Conservation (phyloP, 2,888 invertebrate species). For the Lochmaea crataegi region DNA sequence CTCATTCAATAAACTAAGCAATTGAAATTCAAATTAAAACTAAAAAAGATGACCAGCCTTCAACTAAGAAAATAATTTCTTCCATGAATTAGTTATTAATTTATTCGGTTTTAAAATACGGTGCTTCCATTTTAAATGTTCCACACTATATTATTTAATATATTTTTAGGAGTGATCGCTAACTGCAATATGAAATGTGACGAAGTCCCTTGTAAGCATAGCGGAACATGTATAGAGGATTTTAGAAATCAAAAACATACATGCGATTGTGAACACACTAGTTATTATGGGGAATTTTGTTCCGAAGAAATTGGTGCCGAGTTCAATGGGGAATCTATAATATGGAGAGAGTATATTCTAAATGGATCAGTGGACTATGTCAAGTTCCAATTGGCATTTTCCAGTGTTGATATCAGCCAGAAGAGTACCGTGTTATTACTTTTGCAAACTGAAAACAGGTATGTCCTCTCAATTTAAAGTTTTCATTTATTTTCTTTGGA, state of each 20-base stretch:
- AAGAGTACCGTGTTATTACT: constrained; percentile 83
- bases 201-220: constrained; percentile 86
- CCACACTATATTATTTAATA: constrained; percentile 21
- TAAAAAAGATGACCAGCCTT: no score
- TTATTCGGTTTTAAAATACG: no score
- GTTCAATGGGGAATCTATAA: constrained; percentile 86
- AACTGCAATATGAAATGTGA: constrained; percentile 93
- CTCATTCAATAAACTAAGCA: no score
- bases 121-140: no score
- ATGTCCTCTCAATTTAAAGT: constrained; percentile 55
- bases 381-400: constrained; percentile 88
- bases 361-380: constrained; percentile 80
- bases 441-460: constrained; percentile 87
- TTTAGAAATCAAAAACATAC: constrained; percentile 87
- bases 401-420: constrained; percentile 81
- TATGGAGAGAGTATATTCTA: constrained; percentile 81
- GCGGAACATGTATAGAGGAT: constrained; percentile 88
- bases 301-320: constrained; percentile 89
- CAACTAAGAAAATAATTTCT: no score
- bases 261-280: constrained; percentile 90
- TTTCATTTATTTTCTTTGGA: background rate
- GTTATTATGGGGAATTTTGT: constrained; percentile 89
- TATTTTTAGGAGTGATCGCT: constrained; percentile 75
- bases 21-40: no score
- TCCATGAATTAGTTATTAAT: no score